Evolutionary conservation across 2,113 vertebrate genomes (phyloP), one percentile per base, ranked within the genome.

Genomic region (Dissostichus mawsoni): DNA sequence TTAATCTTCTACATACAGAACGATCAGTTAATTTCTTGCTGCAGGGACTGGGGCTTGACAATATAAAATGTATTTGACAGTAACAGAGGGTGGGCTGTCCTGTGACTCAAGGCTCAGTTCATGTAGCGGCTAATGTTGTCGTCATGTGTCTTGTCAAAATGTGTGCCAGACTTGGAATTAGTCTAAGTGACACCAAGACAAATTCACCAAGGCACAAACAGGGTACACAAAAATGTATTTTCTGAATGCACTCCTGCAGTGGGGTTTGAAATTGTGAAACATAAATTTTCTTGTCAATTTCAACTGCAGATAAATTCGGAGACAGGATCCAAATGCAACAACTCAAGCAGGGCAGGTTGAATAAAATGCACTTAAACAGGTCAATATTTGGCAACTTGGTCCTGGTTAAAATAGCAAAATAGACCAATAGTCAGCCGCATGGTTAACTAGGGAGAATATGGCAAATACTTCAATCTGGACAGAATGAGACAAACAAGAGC

Each of bases 1-100:
- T 90, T 86, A 84, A 86, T 87, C 74, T 76, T 69, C 33, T 29
- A 53, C 68, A 74, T 18, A 52, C 68, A 69, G 47, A 58, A 33
- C 3, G 17, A 76, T 62, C 5, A 1, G 45, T 64, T 68, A 61
- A 74, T 86, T 82, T 73, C 80, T 67, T 84, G 57, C 68, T 47
- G 50, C 51, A 62, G 76, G 41, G 69, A 51, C 64, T 48, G 1
- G 41, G 59, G 66, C 10, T 5, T n/a, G 53, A 55, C 41, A 44
- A 25, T 55, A 76, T 80, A 72, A 25, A 73, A 74, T 64, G 52
- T 61, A 52, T 63, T 45, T 64, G 74, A 75, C 63, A 69, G 62
- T 29, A 81, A 56, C 65, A 71, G 29, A 71, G 68, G 68, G 25
- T 9, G 65, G 66, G 61, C n/a, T 57, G 61, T 2, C 17, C 78